These are phyloP conservation scores for Vanacampus margaritifer DNA, from an alignment of 2,113 vertebrate species.

Conservation along the genomic window DNA sequence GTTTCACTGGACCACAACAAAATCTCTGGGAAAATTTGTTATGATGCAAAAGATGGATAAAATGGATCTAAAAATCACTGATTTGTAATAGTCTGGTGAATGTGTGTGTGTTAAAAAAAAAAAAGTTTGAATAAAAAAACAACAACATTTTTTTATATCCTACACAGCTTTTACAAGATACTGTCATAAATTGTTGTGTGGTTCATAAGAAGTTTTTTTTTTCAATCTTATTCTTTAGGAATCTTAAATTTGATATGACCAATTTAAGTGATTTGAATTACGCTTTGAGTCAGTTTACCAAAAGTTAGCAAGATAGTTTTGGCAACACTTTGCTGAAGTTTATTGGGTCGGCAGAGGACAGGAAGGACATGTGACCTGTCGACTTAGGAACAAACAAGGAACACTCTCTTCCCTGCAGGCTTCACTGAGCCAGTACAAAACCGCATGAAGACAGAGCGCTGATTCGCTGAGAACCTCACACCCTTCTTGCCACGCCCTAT, in stretches of 20 bases:
- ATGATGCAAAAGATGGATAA: not conserved
- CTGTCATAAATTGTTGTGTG: too few species aligned
- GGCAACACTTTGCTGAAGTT: not conserved
- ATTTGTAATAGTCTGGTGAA: not conserved
- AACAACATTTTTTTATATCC: too few species aligned
- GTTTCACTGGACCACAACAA: too few species aligned
- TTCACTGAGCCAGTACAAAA: slow-evolving; percentile 41
- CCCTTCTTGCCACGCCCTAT: slow-evolving; percentile 36
- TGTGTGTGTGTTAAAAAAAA: too few species aligned
- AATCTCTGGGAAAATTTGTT: not conserved
- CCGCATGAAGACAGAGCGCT: slow-evolving; percentile 22
- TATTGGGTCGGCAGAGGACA: not conserved
- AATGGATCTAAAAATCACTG: not conserved
- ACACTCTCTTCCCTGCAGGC: slow-evolving; percentile 38
- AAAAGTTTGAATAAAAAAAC: too few species aligned
- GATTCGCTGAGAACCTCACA: slow-evolving; percentile 61
- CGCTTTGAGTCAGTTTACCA: not conserved
- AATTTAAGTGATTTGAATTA: too few species aligned
- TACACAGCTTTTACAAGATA: too few species aligned
- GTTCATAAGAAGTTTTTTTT: too few species aligned
- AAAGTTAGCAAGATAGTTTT: not conserved
- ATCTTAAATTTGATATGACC: too few species aligned
- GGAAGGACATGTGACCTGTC: slow-evolving; percentile 3
- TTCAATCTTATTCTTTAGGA: too few species aligned
- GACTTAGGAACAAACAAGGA: slow-evolving; percentile 37